These are phyloP conservation scores for Leptopilina syphax DNA, from an alignment of 2,888 invertebrate genomes.

Conservation along the genomic window DNA sequence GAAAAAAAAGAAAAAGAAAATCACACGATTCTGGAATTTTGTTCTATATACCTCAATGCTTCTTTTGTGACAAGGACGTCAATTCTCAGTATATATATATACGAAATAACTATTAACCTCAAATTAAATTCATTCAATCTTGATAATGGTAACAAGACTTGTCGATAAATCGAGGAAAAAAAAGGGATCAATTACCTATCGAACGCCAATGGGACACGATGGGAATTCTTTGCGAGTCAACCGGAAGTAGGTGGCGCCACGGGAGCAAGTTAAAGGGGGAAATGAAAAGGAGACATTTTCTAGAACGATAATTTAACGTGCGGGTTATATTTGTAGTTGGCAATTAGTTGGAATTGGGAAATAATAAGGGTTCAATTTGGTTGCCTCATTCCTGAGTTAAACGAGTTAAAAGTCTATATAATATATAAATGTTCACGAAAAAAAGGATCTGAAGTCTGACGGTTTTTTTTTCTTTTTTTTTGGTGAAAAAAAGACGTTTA, in stretches of 20 bases:
- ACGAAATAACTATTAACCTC: neutral
- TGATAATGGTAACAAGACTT: neutral
- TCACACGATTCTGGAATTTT: neutral
- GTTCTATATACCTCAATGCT: neutral
- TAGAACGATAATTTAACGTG: neutral
- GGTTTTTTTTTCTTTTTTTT: neutral
- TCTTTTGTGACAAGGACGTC: neutral
- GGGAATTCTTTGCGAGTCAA: constrained; percentile 42
- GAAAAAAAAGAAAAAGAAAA: too few species aligned
- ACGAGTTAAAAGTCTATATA: neutral
- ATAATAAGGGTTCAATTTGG: constrained; percentile 21
- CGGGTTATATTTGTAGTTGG: neutral
- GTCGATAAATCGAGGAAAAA: constrained; percentile 3
- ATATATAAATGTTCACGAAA: too few species aligned
- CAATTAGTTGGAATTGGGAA: constrained; percentile 22
- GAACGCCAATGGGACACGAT: constrained; percentile 27
- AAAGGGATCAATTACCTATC: constrained; percentile 28
- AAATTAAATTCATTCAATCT: constrained; percentile 12
- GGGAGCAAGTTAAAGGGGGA: constrained; percentile 15
- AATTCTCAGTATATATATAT: too few species aligned
- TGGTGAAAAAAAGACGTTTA: neutral
- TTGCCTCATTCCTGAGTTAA: constrained; percentile 1
- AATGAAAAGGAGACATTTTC: neutral
- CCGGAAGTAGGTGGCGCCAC: constrained; percentile 42
- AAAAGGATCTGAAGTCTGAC: neutral